phyloP scores from a whole-genome alignment of 2,797 vertebrate genomes.

The Gila robusta region DNA sequence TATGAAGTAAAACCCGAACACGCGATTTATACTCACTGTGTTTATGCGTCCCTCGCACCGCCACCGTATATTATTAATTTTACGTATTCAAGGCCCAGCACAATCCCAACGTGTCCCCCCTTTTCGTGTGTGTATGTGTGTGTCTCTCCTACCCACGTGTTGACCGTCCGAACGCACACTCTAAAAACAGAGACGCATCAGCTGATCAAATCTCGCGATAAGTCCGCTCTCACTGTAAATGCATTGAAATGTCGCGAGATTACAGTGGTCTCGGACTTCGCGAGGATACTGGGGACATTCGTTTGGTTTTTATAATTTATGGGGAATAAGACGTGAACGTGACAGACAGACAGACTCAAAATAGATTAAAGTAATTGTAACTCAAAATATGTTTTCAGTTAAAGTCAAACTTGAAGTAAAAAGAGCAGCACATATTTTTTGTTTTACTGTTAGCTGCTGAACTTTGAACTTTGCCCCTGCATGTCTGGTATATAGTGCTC shows the following conservation, averaged over 20 bases:
- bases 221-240: not conserved
- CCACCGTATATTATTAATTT: conserved; percentile 65
- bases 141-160: conserved; percentile 81
- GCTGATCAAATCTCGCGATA: conserved; percentile 82
- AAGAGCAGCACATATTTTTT: not conserved
- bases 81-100: conserved; percentile 62
- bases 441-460: not conserved
- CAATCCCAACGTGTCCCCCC: conserved; percentile 66
- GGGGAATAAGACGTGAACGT: not conserved
- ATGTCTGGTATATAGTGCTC: too few relatives aligned
- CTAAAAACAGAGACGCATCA: conserved; percentile 79
- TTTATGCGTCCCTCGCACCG: conserved; percentile 69
- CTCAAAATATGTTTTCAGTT: not conserved
- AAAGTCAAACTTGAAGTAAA: not conserved
- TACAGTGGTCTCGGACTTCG: not conserved
- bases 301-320: not conserved
- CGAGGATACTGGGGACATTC: not conserved
- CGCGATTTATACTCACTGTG: conserved; percentile 73
- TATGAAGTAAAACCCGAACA: conserved; percentile 16
- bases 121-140: conserved; percentile 41
- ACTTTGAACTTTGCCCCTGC: conserved; percentile 36
- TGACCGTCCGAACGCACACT: conserved; percentile 73
- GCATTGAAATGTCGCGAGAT: conserved; percentile 62
- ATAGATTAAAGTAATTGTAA: not conserved
- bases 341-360: not conserved